Evolutionary conservation across 2,797 vertebrate species (phyloP), one percentile per base, ranked within the genome.

Genomic region (Pyrocephalus nanus): DNA sequence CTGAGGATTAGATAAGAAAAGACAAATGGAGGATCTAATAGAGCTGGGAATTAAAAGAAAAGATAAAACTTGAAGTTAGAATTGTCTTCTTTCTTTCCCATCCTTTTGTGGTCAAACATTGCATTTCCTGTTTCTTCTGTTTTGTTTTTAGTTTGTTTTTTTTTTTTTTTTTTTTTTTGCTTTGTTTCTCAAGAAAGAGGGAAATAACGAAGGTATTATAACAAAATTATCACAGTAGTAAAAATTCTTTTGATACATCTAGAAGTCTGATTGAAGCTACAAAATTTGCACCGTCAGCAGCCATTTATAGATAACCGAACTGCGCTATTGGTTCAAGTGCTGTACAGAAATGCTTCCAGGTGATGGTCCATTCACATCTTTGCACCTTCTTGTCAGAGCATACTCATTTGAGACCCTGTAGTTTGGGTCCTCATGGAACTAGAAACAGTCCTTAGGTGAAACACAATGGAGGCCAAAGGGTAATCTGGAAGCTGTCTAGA

Each of bases 381-480:
- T 60, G 11, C 23, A 78, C 14, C 20, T 69, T 55, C 22, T 57
- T 67, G 15, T 64, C 9, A 42, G 53, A 42, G 21, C 15, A 17
- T 2, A 29, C 34, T 61, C 1, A 0, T 16, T 58, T 75, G 42
- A 2, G 16, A 69, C 22, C 8, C 32, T 57, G 34, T 11, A 86
- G 16, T 43, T 72, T 45, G 64, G 30, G 32, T 74, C 54, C 20
- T 29, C 4, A 4, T 40, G 43, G 32, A 40, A 58, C 66, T 65
- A 71, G 53, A 67, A 92, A 84, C 15, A 6, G 15, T 53, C 38
- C 42, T 74, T 27, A 34, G 26, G 22, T 54, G 15, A 81, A 87
- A 57, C 12, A 40, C 9, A 58, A 0, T 0, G 0, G 43, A 66
- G 14, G 16, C 8, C 48, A 43, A 51, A 34, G 0, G 3, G 13